phyloP scores from a whole-genome alignment of 2,113 vertebrate genomes.

The Apeltes quadracus region DNA sequence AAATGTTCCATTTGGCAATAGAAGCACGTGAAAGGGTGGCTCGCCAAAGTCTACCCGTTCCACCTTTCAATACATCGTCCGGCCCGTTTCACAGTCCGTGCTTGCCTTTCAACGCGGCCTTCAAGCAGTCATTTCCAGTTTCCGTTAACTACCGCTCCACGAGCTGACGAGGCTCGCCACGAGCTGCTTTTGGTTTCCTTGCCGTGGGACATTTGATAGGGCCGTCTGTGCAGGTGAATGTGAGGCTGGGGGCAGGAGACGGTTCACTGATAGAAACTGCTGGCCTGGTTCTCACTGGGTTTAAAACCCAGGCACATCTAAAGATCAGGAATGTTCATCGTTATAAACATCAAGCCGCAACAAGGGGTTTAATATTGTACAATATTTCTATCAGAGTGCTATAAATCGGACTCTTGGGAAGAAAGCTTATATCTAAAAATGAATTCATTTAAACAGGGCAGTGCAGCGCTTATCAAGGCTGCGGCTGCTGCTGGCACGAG shows the following conservation, averaged over 20 bases:
- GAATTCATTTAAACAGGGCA: background rate
- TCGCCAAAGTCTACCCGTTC: background rate
- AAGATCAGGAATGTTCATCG: background rate
- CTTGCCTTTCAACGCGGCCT: background rate
- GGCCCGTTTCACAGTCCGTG: background rate
- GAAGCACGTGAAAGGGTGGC: background rate
- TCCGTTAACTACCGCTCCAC: background rate
- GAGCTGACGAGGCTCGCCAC: background rate
- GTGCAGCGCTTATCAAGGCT: background rate
- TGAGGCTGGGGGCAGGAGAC: background rate
- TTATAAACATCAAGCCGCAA: background rate
- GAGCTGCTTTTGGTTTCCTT: background rate
- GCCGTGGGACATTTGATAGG: background rate
- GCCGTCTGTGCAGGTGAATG: background rate
- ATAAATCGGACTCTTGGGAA: background rate
- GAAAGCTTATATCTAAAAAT: background rate
- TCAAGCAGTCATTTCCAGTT: background rate
- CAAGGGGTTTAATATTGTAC: no score
- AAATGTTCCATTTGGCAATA: constrained; percentile 10
- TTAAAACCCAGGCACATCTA: background rate
- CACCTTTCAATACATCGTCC: no score
- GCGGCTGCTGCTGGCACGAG: background rate
- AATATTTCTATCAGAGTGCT: background rate
- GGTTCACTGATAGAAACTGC: background rate
- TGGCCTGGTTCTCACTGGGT: background rate